Percentiles rank a stretch among this genome's conserved stretches.
Evolutionary conservation across 2,888 invertebrate species (phyloP).

Genomic region (Rhodophaea formosa): DNA sequence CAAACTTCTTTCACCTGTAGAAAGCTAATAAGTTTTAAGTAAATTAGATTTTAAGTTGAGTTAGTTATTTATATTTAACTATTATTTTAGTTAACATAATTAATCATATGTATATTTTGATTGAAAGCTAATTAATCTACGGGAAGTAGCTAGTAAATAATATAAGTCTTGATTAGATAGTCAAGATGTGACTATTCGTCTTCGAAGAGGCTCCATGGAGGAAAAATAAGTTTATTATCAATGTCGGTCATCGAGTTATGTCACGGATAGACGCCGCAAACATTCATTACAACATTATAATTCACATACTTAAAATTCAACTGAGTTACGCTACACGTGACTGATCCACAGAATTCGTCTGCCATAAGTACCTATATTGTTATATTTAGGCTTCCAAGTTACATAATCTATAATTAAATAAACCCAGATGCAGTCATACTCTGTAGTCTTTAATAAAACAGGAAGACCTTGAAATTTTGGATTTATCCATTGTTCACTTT

Average conservation of each 20-base stretch:
- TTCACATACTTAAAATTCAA: neutral
- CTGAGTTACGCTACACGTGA: neutral
- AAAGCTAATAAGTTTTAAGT: too few species aligned
- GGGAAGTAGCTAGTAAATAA: too few species aligned
- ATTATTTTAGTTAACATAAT: too few species aligned
- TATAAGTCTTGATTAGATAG: too few species aligned
- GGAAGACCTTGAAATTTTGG: neutral
- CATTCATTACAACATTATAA: constrained; percentile 1
- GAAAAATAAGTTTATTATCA: neutral
- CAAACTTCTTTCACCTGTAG: too few species aligned
- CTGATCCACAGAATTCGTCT: neutral
- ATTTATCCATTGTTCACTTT: neutral
- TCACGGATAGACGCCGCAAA: neutral
- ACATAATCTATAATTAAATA: neutral
- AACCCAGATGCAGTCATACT: neutral
- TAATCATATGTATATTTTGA: too few species aligned
- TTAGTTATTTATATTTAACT: too few species aligned
- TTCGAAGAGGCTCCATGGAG: too few species aligned
- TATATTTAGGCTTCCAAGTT: neutral
- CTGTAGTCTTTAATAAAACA: neutral
- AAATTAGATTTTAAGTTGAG: too few species aligned
- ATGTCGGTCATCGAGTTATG: constrained; percentile 4
- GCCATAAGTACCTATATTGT: neutral
- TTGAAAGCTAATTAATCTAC: too few species aligned
- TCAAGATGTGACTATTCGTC: too few species aligned